Evolutionary conservation across 2,888 invertebrate species (phyloP).

Genomic region (Caenorhabditis imperialis): DNA sequence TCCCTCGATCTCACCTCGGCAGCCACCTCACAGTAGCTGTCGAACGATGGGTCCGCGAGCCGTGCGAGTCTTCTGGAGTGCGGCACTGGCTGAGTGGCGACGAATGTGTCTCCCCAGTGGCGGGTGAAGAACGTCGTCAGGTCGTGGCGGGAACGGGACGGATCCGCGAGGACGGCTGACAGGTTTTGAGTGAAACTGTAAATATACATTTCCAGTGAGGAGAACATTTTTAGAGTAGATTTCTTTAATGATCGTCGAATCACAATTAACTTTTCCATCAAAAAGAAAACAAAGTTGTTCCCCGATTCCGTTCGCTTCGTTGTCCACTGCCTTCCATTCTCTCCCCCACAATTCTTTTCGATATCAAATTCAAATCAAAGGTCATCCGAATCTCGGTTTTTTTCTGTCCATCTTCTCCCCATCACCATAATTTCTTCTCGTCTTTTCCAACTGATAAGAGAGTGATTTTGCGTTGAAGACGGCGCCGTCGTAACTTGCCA

Average conservation of each 20-base stretch:
- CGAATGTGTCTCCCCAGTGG: slow-evolving; percentile 96
- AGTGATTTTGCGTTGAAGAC: slow-evolving; percentile 16
- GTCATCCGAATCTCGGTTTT: slow-evolving; percentile 32
- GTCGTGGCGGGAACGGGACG: slow-evolving; percentile 85
- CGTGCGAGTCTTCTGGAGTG: slow-evolving; percentile 84
- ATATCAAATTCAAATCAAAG: slow-evolving; percentile 50
- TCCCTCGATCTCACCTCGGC: slow-evolving; percentile 71
- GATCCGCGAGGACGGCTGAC: slow-evolving; percentile 75
- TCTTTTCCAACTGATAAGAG: slow-evolving; percentile 25
- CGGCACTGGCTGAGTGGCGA: slow-evolving; percentile 85
- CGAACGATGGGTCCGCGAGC: slow-evolving; percentile 90
- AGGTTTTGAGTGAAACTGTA: slow-evolving; percentile 77
- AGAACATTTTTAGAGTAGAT: slow-evolving; percentile 13
- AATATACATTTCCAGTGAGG: neutral
- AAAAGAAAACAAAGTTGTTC: too few relatives aligned
- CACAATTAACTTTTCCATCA: too few relatives aligned
- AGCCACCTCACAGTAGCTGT: slow-evolving; percentile 84
- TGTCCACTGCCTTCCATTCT: slow-evolving; percentile 7
- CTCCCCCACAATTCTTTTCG: slow-evolving; percentile 17
- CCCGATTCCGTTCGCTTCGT: slow-evolving; percentile 37
- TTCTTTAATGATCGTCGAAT: slow-evolving; percentile 5
- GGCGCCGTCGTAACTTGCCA: slow-evolving; percentile 16
- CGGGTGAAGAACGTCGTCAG: slow-evolving; percentile 93
- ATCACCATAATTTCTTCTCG: slow-evolving; percentile 41
- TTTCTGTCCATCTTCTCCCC: slow-evolving; percentile 12